Percentiles rank a stretch among this genome's conserved stretches.
phyloP scores from a whole-genome alignment of 2,113 vertebrate genomes.

The Andinoacara biseriatus region DNA sequence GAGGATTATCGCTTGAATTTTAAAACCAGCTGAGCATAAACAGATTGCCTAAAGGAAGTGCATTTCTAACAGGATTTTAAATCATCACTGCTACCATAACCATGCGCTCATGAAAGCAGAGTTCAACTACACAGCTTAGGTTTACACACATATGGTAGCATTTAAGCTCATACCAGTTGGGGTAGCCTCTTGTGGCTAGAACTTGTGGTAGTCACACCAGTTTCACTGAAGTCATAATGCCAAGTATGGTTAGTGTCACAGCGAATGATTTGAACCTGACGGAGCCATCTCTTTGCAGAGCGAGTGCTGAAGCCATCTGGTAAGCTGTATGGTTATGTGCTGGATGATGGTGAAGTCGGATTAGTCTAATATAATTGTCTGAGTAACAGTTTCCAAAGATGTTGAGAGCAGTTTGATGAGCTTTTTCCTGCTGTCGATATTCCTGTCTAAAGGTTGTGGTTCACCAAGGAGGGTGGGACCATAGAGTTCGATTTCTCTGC shows the following conservation, averaged over 20 bases:
- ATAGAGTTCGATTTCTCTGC: constrained; percentile 60
- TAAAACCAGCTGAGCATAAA: constrained; percentile 57
- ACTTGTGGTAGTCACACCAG: constrained; percentile 61
- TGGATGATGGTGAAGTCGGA: constrained; percentile 26
- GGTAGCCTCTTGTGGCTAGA: constrained; percentile 65
- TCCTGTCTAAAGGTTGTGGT: constrained; percentile 70
- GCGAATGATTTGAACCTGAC: constrained; percentile 61
- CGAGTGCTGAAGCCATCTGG: constrained; percentile 33
- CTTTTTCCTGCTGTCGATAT: constrained; percentile 72
- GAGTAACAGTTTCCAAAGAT: constrained; percentile 74
- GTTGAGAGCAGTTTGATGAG: constrained; percentile 65
- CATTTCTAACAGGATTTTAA: constrained; percentile 58
- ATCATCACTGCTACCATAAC: constrained; percentile 54
- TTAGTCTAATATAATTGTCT: constrained; percentile 67
- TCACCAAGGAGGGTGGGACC: constrained; percentile 59
- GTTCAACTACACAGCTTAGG: constrained; percentile 51
- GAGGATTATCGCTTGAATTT: constrained; percentile 55
- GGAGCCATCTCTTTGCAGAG: constrained; percentile 44
- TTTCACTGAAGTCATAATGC: constrained; percentile 60
- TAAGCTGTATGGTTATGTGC: constrained; percentile 41
- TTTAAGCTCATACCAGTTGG: constrained; percentile 66
- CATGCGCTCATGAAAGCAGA: constrained; percentile 58
- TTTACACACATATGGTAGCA: constrained; percentile 65
- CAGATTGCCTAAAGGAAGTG: constrained; percentile 46
- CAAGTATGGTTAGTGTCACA: constrained; percentile 67